phyloP scores from a whole-genome alignment of 2,888 invertebrate species.

The Podotricha telesiphe region DNA sequence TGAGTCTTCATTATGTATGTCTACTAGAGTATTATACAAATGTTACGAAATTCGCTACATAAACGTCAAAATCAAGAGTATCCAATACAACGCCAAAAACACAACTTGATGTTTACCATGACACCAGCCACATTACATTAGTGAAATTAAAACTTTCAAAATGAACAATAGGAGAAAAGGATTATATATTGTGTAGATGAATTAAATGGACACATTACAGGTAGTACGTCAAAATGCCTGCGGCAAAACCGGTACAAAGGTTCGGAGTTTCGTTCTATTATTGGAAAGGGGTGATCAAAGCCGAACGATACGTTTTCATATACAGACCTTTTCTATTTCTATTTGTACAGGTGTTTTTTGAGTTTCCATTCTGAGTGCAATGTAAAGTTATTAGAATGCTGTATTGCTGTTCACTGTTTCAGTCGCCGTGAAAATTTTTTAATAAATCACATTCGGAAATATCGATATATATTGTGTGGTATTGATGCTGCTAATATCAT shows the following conservation, averaged over 20 bases:
- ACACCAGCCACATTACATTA: constrained; percentile 48
- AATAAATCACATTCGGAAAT: constrained; percentile 43
- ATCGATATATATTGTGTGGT: constrained; percentile 40
- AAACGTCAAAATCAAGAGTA: constrained; percentile 20
- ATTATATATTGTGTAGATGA: constrained; percentile 55
- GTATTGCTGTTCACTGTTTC: constrained; percentile 47
- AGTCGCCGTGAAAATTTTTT: constrained; percentile 46
- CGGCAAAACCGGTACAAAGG: constrained; percentile 66
- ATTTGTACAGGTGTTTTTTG: constrained; percentile 68
- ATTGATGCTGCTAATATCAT: constrained; percentile 21
- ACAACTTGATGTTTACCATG: constrained; percentile 32
- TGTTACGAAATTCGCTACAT: constrained; percentile 22
- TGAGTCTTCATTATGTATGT: not conserved
- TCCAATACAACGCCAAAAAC: constrained; percentile 31
- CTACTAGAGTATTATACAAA: no score
- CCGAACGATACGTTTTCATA: constrained; percentile 71
- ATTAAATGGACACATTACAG: constrained; percentile 75
- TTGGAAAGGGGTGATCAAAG: constrained; percentile 82
- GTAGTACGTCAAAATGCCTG: constrained; percentile 55
- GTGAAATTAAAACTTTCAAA: constrained; percentile 52
- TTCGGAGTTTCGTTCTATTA: constrained; percentile 66
- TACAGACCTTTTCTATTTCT: constrained; percentile 67
- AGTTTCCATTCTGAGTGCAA: constrained; percentile 55
- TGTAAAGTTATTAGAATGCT: constrained; percentile 58
- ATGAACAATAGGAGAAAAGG: constrained; percentile 58